Evolutionary conservation across 2,797 vertebrate species (phyloP), one percentile per base, ranked within the genome.

Genomic region (Ptychadena robeensis): DNA sequence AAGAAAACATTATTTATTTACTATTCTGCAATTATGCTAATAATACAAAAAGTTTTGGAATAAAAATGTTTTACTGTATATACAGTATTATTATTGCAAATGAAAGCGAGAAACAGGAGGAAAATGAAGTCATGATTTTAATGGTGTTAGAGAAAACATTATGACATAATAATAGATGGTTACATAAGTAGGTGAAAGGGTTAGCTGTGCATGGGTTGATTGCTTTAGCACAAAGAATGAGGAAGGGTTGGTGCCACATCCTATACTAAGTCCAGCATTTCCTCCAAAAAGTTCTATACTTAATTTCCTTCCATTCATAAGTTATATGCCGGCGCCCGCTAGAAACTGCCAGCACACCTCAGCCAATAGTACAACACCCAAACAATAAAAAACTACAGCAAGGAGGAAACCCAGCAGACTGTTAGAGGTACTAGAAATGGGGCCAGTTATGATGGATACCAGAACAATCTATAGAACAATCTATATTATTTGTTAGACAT

Each of bases 171-270:
- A 35, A 2, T 34, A 14, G 31, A 38, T 30, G 27, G 38, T n/a
- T 15, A n/a, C 28, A 27, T 28, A 18, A 66, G 31, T 28, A 40
- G 9, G 35, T 66, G 38, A 77, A 66, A 30, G 37, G 30, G 1
- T 40, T 40, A 27, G 57, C 22, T 28, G 59, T 61, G 2, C 6
- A 44, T 38, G 27, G 28, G 18, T 72, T n/a, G 27, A 80, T 40
- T 18, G 61, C 10, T 0, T 11, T 63, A 25, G n/a, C 14, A n/a
- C 38, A 18, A 31, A 63, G 28, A n/a, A 63, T 80, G 32, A 38
- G 74, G 70, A 74, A 44, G 48, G 70, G 77, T 64, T 85, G 63
- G 63, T 80, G 38, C 38, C 28, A 73, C 68, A 80, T 80, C 37
- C 34, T 85, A 69, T 66, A 72, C 35, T 59, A 15, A 76, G 31